Conservation (phyloP, 2,888 invertebrate genomes). For the Lasioglossum figueresi region DNA sequence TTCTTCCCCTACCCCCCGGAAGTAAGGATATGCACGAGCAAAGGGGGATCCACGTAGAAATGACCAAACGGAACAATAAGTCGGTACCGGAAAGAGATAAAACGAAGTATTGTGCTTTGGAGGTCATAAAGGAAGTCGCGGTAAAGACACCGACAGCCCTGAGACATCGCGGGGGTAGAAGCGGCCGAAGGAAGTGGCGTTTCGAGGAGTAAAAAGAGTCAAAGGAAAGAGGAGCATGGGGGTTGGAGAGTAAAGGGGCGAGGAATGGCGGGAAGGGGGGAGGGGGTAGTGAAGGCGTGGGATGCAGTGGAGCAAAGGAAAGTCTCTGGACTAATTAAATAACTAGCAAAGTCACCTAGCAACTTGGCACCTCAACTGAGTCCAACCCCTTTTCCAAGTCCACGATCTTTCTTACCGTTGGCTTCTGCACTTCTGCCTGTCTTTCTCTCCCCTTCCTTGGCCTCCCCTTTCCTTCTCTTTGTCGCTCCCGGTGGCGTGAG, state of each 20-base stretch:
- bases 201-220: conserved; percentile 66
- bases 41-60: conserved; percentile 30
- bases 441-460: conserved; percentile 11
- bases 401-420: conserved; percentile 72
- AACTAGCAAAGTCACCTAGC: conserved; percentile 81
- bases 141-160: conserved; percentile 43
- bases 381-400: conserved; percentile 69
- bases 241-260: conserved; percentile 27
- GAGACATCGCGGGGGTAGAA: conserved; percentile 17
- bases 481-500: conserved; percentile 30
- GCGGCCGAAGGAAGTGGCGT: conserved; percentile 17
- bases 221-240: conserved; percentile 37
- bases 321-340: conserved; percentile 82
- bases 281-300: conserved; percentile 21
- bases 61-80: conserved; percentile 62
- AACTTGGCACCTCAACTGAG: conserved; percentile 79
- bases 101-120: conserved; percentile 53
- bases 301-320: conserved; percentile 73
- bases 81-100: conserved; percentile 19
- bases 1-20: not conserved
- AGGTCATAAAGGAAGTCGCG: conserved; percentile 62
- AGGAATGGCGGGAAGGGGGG: not conserved
- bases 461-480: not conserved
- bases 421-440: conserved; percentile 71
- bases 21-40: conserved; percentile 26